These are phyloP conservation scores for Ecdyonurus torrentis DNA, from an alignment of 2,888 invertebrate genomes.

Conservation along the genomic window DNA sequence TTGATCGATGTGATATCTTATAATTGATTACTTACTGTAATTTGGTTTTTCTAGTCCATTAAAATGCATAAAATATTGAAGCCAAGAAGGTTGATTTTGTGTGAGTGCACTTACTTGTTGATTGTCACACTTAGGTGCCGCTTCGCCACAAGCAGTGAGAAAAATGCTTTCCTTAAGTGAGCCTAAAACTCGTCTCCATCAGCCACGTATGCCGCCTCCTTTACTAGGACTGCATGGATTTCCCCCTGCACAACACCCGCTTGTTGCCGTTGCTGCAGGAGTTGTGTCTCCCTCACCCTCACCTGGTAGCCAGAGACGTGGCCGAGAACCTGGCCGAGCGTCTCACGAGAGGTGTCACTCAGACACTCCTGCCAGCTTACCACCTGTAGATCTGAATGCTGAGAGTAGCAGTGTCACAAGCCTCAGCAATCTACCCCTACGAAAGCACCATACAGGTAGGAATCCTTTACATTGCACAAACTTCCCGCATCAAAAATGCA, in stretches of 20 bases:
- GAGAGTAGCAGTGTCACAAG: slow-evolving; percentile 93
- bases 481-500: too few species aligned
- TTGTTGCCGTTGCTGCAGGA: neutral
- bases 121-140: slow-evolving; percentile 51
- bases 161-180: slow-evolving; percentile 86
- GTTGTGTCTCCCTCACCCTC: slow-evolving; percentile 19
- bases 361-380: slow-evolving; percentile 57
- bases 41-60: too few species aligned
- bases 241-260: slow-evolving; percentile 28
- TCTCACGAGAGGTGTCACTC: slow-evolving; percentile 82
- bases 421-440: slow-evolving; percentile 70
- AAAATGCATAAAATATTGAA: too few species aligned
- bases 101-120: too few species aligned
- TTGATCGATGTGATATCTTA: too few species aligned
- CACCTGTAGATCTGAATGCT: slow-evolving; percentile 71
- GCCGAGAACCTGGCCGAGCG: slow-evolving; percentile 31
- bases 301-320: slow-evolving; percentile 17
- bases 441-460: slow-evolving; percentile 53
- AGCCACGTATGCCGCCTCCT: slow-evolving; percentile 31
- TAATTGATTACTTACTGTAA: too few species aligned
- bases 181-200: slow-evolving; percentile 75
- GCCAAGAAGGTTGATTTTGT: too few species aligned
- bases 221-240: slow-evolving; percentile 38
- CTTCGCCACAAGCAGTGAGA: slow-evolving; percentile 91
- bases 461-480: neutral